Conservation (phyloP, 2,888 invertebrate species). For the Eurytoma californica region DNA sequence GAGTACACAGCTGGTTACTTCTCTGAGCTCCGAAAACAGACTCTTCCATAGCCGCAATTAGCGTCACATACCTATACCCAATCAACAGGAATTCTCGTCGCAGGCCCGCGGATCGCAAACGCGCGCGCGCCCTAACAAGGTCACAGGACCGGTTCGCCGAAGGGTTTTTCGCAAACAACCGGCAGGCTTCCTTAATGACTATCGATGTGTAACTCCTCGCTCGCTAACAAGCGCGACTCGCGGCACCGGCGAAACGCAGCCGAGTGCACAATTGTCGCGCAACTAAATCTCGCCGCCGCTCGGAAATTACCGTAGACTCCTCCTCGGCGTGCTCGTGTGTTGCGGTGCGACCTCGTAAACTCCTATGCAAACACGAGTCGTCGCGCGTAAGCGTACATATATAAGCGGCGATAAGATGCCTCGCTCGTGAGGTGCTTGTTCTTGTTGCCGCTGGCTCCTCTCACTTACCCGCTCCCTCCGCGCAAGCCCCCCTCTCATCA, state of each 20-base stretch:
- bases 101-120: too few relatives aligned
- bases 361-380: slow-evolving; percentile 17
- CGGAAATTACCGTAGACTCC: slow-evolving; percentile 15
- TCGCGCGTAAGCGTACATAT: background rate
- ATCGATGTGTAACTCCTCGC: slow-evolving; percentile 29
- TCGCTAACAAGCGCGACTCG: slow-evolving; percentile 37
- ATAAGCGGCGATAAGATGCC: slow-evolving; percentile 28
- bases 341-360: slow-evolving; percentile 38
- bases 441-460: background rate
- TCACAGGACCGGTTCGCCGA: too few relatives aligned
- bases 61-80: too few relatives aligned
- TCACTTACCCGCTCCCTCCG: background rate
- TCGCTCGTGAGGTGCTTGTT: background rate
- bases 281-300: slow-evolving; percentile 36
- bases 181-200: slow-evolving; percentile 34
- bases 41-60: too few relatives aligned
- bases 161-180: background rate
- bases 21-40: too few relatives aligned
- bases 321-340: background rate
- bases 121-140: too few relatives aligned
- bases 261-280: slow-evolving; percentile 32
- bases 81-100: too few relatives aligned
- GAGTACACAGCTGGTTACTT: too few relatives aligned
- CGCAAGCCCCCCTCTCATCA: background rate
- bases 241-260: background rate